Evolutionary conservation across 2,797 vertebrate genomes (phyloP).

Genomic region (Perodicticus potto): DNA sequence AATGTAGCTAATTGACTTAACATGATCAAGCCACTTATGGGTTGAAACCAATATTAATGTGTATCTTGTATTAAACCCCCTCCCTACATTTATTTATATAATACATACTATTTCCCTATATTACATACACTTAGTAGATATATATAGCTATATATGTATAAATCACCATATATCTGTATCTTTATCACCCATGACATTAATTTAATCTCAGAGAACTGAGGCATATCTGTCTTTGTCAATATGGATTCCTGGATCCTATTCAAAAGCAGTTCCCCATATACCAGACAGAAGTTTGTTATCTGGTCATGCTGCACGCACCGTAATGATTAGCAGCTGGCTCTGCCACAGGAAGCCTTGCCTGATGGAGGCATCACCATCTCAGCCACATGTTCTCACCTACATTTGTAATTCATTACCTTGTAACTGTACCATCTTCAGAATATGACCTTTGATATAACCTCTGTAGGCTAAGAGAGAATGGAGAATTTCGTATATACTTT

Average conservation of each 20-base stretch:
- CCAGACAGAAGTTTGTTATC: not conserved
- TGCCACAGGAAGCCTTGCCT: not conserved
- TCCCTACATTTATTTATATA: not conserved
- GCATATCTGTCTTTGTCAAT: not conserved
- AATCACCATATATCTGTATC: not conserved
- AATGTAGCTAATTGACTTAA: conserved; percentile 27
- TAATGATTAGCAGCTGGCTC: not conserved
- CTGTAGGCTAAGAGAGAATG: not conserved
- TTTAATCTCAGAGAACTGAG: not conserved
- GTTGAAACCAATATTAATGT: not conserved
- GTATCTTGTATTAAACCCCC: not conserved
- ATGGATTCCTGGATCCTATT: not conserved
- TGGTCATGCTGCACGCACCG: not conserved
- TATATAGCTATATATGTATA: not conserved
- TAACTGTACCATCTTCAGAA: not conserved
- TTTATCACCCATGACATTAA: not conserved
- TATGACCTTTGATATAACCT: not conserved
- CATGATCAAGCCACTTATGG: not conserved
- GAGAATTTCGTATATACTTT: not conserved
- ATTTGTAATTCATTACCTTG: not conserved
- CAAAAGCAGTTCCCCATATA: not conserved
- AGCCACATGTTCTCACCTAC: not conserved
- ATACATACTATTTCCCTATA: not conserved
- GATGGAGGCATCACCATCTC: not conserved
- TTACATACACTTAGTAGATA: not conserved